Conservation (phyloP, 2,113 vertebrate genomes). For the Sapajus apella region DNA sequence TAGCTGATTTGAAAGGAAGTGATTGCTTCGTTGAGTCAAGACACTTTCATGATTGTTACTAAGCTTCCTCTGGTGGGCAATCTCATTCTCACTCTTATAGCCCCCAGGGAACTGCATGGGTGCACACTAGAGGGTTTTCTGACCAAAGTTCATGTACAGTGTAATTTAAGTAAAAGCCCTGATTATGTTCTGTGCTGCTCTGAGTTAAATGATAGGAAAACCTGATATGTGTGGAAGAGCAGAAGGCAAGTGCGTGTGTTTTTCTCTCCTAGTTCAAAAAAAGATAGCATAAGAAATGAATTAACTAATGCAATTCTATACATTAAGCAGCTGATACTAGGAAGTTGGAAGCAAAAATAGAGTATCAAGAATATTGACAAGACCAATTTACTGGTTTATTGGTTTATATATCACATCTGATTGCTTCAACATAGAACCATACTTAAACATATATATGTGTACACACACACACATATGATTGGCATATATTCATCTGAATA, state of each 20-base stretch:
- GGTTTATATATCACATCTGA: not conserved
- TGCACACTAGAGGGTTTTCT: constrained; percentile 10
- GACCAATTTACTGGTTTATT: not conserved
- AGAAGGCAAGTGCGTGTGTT: not conserved
- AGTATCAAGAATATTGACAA: not conserved
- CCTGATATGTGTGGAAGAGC: not conserved
- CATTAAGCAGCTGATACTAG: not conserved
- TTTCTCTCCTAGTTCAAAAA: not conserved
- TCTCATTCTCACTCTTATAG: not conserved
- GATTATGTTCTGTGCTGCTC: constrained; percentile 22
- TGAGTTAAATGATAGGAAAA: constrained; percentile 52
- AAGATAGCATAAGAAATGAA: not conserved
- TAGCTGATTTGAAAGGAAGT: constrained; percentile 28
- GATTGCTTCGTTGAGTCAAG: constrained; percentile 43
- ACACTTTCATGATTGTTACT: constrained; percentile 9
- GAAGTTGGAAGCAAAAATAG: not conserved
- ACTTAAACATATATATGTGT: not conserved
- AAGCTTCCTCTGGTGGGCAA: constrained; percentile 47
- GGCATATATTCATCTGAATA: not conserved
- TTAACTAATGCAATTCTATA: not conserved
- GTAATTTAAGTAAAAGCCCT: constrained; percentile 54
- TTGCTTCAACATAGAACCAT: not conserved
- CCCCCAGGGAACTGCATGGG: constrained; percentile 16
- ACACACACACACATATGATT: not conserved
- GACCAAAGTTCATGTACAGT: constrained; percentile 45